Conservation (phyloP, 2,797 vertebrate genomes). For the Propithecus deckenii region DNA sequence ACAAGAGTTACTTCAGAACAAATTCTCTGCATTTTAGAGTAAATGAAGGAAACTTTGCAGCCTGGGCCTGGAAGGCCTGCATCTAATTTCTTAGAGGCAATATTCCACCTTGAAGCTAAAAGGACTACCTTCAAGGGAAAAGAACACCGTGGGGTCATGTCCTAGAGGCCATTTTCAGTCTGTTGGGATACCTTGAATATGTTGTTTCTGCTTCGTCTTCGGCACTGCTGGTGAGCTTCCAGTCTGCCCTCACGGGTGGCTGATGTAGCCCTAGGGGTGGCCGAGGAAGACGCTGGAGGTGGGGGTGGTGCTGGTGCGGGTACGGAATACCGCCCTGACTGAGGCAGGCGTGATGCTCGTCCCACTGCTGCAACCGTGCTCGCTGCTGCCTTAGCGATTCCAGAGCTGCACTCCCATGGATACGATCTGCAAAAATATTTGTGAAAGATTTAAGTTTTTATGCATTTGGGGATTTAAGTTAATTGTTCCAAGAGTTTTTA, state of each 20-base stretch:
- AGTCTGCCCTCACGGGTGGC: conserved; percentile 93
- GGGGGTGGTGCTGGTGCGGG: conserved; percentile 91
- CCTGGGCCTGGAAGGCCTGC: background rate
- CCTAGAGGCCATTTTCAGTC: conserved; percentile 53
- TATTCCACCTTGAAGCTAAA: background rate
- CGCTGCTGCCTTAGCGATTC: conserved; percentile 95
- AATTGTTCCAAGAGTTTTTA: conserved; percentile 66
- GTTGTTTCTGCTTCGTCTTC: conserved; percentile 92
- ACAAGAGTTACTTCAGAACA: background rate
- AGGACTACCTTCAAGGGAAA: background rate
- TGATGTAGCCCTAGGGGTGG: conserved; percentile 92
- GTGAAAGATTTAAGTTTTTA: background rate
- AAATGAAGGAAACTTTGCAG: background rate
- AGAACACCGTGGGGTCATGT: accelerated
- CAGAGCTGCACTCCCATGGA: conserved; percentile 91
- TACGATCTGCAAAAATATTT: conserved; percentile 88
- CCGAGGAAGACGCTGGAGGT: conserved; percentile 94
- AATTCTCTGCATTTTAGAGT: background rate
- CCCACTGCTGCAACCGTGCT: conserved; percentile 94
- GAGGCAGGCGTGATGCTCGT: conserved; percentile 93
- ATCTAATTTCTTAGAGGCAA: background rate
- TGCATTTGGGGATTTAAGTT: background rate
- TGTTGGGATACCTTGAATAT: conserved; percentile 90
- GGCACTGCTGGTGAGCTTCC: conserved; percentile 91
- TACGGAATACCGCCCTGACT: conserved; percentile 91